A percentile compares a stretch with the other conserved stretches of the same genome.
Conservation (phyloP, 1,140 invertebrate genomes). For the Bombus affinis region DNA sequence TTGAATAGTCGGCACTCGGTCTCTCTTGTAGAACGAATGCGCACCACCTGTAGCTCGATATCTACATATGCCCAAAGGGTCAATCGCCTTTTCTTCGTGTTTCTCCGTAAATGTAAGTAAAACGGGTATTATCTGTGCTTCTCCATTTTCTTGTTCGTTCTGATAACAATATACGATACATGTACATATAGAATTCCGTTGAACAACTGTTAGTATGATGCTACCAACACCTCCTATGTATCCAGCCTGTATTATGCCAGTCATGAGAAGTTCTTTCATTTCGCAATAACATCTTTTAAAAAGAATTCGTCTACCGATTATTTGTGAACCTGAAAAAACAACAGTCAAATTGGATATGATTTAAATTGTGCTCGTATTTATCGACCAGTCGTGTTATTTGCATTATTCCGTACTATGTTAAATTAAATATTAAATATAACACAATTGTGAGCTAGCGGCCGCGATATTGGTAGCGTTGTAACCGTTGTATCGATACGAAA, state of each 20-base stretch:
- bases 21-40: conserved; percentile 28
- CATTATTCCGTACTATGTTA: no score
- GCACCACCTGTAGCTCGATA: conserved; percentile 50
- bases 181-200: no score
- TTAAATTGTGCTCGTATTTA: neutral
- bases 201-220: neutral
- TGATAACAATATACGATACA: no score
- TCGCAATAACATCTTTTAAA: neutral
- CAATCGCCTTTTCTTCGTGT: conserved; percentile 17
- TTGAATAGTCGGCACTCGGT: conserved; percentile 30
- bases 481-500: no score
- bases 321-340: neutral
- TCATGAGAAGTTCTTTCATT: neutral
- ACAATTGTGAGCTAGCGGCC: no score
- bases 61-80: conserved; percentile 10
- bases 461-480: no score
- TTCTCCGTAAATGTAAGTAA: conserved; percentile 33
- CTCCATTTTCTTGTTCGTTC: neutral
- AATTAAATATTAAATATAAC: no score
- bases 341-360: neutral
- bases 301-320: neutral
- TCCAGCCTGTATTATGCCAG: neutral
- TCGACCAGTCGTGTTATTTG: no score
- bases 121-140: neutral
- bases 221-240: neutral